Percentiles rank a stretch among this genome's conserved stretches.
Conservation (phyloP, 2,113 vertebrate genomes). For the Neofelis nebulosa region DNA sequence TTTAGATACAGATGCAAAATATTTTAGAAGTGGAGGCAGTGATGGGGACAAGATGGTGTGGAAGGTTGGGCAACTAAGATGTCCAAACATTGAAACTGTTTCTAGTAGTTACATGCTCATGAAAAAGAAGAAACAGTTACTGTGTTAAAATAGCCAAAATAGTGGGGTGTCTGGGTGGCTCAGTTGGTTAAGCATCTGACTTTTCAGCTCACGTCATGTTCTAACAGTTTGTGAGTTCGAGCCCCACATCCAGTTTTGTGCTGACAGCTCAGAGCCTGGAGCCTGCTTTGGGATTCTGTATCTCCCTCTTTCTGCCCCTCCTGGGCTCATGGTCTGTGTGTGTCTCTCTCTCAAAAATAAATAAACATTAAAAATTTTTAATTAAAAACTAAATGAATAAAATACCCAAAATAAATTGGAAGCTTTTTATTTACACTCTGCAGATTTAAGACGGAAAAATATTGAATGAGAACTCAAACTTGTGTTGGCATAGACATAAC, state of each 20-base stretch:
- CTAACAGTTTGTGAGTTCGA: too few species aligned
- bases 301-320: too few species aligned
- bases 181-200: too few species aligned
- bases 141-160: neutral
- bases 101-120: neutral
- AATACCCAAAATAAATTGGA: neutral
- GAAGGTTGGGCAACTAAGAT: neutral
- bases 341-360: too few species aligned
- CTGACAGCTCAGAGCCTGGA: too few species aligned
- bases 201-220: too few species aligned
- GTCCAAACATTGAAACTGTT: neutral
- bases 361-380: too few species aligned
- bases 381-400: too few species aligned
- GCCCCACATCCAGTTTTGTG: too few species aligned
- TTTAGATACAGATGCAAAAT: neutral
- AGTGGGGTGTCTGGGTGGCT: neutral
- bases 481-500: neutral
- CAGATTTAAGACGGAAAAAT: neutral
- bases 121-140: neutral
- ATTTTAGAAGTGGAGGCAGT: neutral
- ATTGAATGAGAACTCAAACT: neutral
- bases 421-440: neutral
- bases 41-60: fast-evolving
- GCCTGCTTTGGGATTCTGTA: too few species aligned
- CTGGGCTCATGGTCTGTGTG: too few species aligned